A percentile compares a stretch with the other conserved stretches of the same genome.
phyloP scores from a whole-genome alignment of 2,113 vertebrate species.

The Malurus cyaneus region DNA sequence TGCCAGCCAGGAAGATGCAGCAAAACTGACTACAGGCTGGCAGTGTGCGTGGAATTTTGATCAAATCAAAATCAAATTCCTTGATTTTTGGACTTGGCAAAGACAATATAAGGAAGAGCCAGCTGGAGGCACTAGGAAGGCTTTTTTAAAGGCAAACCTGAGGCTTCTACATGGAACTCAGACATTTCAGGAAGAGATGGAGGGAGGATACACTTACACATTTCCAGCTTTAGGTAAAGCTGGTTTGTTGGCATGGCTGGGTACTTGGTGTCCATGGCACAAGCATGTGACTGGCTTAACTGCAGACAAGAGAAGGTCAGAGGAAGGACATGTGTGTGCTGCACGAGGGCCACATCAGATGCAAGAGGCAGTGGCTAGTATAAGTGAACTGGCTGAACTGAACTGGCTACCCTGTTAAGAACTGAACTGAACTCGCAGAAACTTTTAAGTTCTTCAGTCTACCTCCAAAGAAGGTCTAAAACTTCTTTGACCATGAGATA shows the following conservation, averaged over 20 bases:
- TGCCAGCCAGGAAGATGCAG: neutral
- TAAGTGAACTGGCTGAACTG: too few relatives aligned
- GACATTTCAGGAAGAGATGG: neutral
- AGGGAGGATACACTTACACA: neutral
- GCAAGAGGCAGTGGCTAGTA: neutral
- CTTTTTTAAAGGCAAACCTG: neutral
- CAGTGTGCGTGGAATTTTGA: neutral
- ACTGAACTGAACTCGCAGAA: neutral
- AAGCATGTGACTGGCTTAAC: neutral
- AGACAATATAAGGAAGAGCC: neutral
- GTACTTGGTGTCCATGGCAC: rapidly evolving
- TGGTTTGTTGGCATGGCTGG: neutral
- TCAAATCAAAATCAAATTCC: neutral
- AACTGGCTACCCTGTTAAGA: neutral
- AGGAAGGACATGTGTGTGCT: neutral
- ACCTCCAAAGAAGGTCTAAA: neutral
- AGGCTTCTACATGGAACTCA: neutral
- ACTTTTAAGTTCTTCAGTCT: neutral
- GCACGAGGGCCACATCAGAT: neutral
- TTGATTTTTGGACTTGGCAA: neutral
- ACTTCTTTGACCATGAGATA: neutral
- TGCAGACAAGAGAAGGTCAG: neutral
- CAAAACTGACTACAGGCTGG: neutral
- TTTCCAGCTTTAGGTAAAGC: neutral
- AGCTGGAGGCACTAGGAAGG: neutral